These are phyloP conservation scores for Myotis daubentonii DNA, from an alignment of 2,797 vertebrate species.

Conservation along the genomic window DNA sequence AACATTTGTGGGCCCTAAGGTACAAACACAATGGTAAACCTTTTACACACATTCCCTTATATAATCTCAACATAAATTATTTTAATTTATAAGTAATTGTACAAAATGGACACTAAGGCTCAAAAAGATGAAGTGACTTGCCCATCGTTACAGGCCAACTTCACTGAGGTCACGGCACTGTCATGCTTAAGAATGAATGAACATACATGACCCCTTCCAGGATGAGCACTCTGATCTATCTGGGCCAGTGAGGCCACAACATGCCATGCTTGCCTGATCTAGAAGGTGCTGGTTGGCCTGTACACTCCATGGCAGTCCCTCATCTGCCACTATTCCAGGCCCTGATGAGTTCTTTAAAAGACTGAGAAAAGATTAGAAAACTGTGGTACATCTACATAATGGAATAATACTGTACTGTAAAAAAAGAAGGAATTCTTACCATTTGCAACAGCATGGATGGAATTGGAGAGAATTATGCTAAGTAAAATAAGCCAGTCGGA, in stretches of 20 bases:
- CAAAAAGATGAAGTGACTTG: neutral
- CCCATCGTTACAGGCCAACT: neutral
- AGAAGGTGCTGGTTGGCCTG: neutral
- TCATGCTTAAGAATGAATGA: neutral
- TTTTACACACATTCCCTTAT: neutral
- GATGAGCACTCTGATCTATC: neutral
- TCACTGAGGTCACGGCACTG: neutral
- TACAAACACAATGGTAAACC: neutral
- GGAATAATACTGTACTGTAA: no score
- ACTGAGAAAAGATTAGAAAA: neutral
- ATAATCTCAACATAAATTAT: neutral
- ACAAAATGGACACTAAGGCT: neutral
- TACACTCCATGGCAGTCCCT: neutral
- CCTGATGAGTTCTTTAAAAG: neutral
- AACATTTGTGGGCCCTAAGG: neutral
- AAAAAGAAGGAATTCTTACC: no score
- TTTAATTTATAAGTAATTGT: neutral
- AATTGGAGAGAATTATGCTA: no score
- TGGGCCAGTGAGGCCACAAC: neutral
- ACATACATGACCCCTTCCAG: neutral
- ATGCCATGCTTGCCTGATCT: neutral
- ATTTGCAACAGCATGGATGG: no score
- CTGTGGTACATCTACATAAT: no score
- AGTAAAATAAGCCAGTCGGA: no score
- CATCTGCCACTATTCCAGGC: neutral